Evolutionary conservation across 2,113 vertebrate genomes (phyloP).

Genomic region (Tragelaphus imberbis): DNA sequence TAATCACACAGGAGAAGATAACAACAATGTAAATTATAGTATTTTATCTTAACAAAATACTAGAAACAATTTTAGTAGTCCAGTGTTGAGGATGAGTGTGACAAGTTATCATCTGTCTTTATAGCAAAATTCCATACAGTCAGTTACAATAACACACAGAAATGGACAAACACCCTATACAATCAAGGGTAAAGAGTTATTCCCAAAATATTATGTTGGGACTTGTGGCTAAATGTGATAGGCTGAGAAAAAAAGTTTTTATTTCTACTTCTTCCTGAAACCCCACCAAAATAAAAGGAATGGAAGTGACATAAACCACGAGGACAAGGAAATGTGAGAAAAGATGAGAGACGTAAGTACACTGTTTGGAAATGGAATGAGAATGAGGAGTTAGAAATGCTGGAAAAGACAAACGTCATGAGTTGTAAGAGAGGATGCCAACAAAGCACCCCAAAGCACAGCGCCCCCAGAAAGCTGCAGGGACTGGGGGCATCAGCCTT

Average conservation of each 20-base stretch:
- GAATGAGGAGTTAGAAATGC: neutral
- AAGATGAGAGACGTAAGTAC: accelerated
- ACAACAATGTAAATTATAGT: neutral
- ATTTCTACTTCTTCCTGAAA: neutral
- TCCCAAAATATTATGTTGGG: neutral
- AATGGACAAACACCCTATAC: neutral
- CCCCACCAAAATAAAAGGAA: neutral
- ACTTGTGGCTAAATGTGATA: neutral
- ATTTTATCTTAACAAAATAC: constrained; percentile 49
- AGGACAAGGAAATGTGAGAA: neutral
- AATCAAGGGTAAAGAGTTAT: neutral
- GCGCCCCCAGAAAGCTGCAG: neutral
- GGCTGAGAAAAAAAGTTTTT: neutral
- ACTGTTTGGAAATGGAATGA: neutral
- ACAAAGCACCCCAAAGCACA: neutral
- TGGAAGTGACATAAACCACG: neutral
- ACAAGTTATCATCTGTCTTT: neutral
- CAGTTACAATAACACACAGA: neutral
- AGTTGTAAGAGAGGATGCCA: neutral
- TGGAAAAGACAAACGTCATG: neutral
- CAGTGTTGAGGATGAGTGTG: neutral
- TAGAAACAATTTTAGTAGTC: constrained; percentile 29
- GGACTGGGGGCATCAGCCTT: too few species aligned
- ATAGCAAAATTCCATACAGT: neutral
- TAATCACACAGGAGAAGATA: constrained; percentile 10